Evolutionary conservation across 2,888 invertebrate species (phyloP).

Genomic region (Tipula lateralis): DNA sequence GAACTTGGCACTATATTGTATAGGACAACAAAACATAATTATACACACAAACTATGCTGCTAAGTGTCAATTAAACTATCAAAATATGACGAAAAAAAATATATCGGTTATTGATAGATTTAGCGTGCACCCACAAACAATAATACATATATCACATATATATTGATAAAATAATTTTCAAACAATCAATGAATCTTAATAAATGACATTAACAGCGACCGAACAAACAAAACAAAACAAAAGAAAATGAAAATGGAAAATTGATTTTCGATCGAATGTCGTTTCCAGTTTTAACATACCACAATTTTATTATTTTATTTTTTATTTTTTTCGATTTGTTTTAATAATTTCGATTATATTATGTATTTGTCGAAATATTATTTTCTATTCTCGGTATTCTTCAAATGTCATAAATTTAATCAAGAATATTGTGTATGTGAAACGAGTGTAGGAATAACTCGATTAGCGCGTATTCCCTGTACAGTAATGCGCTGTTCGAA

Average conservation of each 20-base stretch:
- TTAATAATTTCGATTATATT: not conserved
- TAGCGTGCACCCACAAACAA: not conserved
- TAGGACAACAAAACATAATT: too few species aligned
- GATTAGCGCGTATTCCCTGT: too few species aligned
- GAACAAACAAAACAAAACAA: not conserved
- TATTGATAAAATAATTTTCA: not conserved
- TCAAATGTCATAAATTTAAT: constrained; percentile 7
- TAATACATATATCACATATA: too few species aligned
- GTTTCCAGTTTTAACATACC: not conserved
- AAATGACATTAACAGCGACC: not conserved
- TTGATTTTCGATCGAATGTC: not conserved
- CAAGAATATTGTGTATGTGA: not conserved
- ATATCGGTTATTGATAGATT: not conserved
- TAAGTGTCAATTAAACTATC: not conserved
- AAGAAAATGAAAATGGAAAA: not conserved
- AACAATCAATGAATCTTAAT: not conserved
- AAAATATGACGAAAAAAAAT: too few species aligned
- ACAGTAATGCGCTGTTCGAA: too few species aligned
- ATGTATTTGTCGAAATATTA: not conserved
- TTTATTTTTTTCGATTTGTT: not conserved
- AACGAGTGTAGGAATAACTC: not conserved
- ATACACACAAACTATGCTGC: too few species aligned
- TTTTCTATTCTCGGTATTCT: not conserved
- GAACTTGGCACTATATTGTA: too few species aligned
- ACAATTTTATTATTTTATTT: not conserved